Percentiles rank a stretch among this genome's conserved stretches.
phyloP scores from a whole-genome alignment of 1,140 invertebrate species.

The Pseudoatta argentina region DNA sequence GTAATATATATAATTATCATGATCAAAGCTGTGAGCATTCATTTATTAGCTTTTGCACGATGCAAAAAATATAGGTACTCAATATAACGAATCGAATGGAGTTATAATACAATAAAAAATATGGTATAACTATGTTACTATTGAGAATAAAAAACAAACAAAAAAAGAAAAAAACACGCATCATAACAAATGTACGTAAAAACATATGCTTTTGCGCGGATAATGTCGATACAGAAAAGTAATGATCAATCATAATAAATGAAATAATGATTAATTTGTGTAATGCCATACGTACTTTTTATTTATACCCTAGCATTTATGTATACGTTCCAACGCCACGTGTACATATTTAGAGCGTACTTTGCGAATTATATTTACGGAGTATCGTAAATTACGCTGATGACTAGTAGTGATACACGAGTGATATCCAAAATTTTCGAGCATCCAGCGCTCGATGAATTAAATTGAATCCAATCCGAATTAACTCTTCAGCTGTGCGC shows the following conservation, averaged over 20 bases:
- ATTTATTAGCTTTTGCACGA: not conserved
- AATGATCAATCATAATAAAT: slow-evolving; percentile 10
- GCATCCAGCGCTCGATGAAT: not conserved
- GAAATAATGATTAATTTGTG: not conserved
- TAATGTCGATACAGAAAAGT: slow-evolving; percentile 11
- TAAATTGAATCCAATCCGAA: not conserved
- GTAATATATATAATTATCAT: not conserved
- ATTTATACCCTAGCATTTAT: not conserved
- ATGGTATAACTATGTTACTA: not conserved
- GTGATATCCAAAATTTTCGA: slow-evolving; percentile 14
- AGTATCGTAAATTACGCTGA: not conserved
- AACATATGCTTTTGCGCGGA: slow-evolving; percentile 4
- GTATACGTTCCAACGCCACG: not conserved
- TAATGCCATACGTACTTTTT: slow-evolving; percentile 1
- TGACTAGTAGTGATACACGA: slow-evolving; percentile 16
- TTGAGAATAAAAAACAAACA: not conserved
- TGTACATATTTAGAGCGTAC: not conserved
- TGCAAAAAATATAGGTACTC: not conserved
- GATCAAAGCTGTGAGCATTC: not conserved
- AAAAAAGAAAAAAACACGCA: not conserved
- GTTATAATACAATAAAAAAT: not conserved
- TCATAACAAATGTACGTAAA: not conserved
- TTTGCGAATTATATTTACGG: not conserved
- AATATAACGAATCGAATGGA: not conserved
- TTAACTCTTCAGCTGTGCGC: not conserved